Conservation (phyloP, 2,797 vertebrate species). For the Coregonus suidteri region DNA sequence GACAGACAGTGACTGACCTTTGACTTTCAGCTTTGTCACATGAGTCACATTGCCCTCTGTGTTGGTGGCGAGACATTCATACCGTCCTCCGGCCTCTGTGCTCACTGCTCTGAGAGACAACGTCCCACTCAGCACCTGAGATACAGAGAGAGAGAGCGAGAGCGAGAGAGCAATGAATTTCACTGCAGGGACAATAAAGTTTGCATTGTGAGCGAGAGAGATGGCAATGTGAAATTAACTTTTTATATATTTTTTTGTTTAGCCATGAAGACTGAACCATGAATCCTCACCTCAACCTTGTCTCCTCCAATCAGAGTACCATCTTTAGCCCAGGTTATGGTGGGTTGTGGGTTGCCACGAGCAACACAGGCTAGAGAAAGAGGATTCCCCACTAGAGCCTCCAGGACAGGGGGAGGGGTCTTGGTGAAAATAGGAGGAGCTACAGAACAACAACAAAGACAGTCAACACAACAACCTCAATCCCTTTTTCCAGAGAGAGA, state of each 20-base stretch:
- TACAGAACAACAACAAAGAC: constrained; percentile 51
- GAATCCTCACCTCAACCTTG: constrained; percentile 65
- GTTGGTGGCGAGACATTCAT: constrained; percentile 88
- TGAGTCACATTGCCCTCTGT: constrained; percentile 82
- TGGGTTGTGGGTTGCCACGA: constrained; percentile 83
- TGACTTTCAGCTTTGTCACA: constrained; percentile 83
- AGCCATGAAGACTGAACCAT: neutral
- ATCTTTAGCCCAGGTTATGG: constrained; percentile 84
- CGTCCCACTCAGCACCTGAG: constrained; percentile 79
- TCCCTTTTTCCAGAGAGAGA: neutral
- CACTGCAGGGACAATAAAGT: neutral
- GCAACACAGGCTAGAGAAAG: constrained; percentile 83
- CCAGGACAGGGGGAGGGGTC: constrained; percentile 77
- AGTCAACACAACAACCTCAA: constrained; percentile 7
- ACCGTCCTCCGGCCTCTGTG: constrained; percentile 78
- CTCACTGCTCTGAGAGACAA: constrained; percentile 76
- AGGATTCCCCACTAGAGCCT: constrained; percentile 73
- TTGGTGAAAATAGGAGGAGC: constrained; percentile 84
- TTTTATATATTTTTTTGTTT: neutral
- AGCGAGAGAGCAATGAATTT: neutral
- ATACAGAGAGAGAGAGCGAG: neutral
- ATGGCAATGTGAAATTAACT: neutral
- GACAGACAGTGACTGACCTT: constrained; percentile 77
- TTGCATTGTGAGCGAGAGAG: neutral
- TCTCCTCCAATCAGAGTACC: constrained; percentile 65